These are phyloP conservation scores for Myotis planiceps DNA, from an alignment of 2,797 vertebrate species.

Conservation along the genomic window DNA sequence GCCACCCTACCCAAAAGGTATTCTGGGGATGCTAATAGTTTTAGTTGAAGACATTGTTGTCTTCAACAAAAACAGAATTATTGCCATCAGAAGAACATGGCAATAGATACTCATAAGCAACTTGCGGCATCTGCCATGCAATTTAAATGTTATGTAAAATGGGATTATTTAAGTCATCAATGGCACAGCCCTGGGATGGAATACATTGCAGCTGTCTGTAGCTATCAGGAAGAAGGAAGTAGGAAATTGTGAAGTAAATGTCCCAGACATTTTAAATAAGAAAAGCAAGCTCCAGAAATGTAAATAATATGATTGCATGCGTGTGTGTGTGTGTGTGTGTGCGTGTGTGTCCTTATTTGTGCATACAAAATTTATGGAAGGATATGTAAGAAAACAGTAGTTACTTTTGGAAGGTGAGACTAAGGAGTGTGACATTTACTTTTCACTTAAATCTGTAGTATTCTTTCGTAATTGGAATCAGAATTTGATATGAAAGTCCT, in stretches of 20 bases:
- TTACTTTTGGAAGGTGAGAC: background rate
- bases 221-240: background rate
- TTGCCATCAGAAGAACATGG: background rate
- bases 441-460: background rate
- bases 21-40: background rate
- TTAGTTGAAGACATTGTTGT: background rate
- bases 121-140: background rate
- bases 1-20: background rate
- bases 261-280: background rate
- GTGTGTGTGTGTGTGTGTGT: accelerated
- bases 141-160: background rate
- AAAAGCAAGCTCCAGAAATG: background rate
- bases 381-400: background rate
- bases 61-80: background rate
- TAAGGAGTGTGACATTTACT: background rate
- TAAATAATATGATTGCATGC: background rate
- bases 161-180: background rate
- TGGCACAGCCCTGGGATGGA: background rate
- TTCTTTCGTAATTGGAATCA: background rate
- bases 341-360: background rate
- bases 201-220: background rate
- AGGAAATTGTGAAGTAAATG: background rate
- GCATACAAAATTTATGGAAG: background rate
- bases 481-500: background rate
- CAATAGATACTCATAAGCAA: background rate